Conservation (phyloP, 2,797 vertebrate species). For the Apodemus agrarius region DNA sequence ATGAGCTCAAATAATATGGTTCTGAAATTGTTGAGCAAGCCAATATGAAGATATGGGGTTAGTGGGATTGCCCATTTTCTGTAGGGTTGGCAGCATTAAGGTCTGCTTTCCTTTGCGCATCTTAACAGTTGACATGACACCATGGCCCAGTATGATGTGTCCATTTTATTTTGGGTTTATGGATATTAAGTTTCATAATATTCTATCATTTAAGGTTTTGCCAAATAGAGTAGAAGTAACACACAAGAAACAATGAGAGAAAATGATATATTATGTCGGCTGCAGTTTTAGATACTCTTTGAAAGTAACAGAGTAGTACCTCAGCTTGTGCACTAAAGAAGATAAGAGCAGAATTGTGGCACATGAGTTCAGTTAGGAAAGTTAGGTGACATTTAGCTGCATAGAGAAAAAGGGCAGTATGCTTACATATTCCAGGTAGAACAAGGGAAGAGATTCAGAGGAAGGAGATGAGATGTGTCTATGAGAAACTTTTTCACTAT, state of each 20-base stretch:
- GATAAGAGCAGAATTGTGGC: background rate
- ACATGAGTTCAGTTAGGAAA: background rate
- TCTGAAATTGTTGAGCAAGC: background rate
- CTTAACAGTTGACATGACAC: background rate
- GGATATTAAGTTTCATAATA: slow-evolving; percentile 13
- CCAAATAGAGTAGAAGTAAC: slow-evolving; percentile 57
- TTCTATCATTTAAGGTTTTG: slow-evolving; percentile 45
- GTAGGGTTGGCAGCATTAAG: background rate
- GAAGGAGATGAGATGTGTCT: background rate
- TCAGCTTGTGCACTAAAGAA: background rate
- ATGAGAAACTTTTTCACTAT: background rate
- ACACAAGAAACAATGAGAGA: slow-evolving; percentile 40
- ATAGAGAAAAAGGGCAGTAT: background rate
- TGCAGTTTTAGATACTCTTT: background rate
- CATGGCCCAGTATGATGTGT: background rate
- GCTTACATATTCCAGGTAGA: background rate
- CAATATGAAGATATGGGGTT: background rate
- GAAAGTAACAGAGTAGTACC: background rate
- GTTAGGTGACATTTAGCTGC: background rate
- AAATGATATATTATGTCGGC: slow-evolving; percentile 21
- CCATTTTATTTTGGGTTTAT: slow-evolving; percentile 37
- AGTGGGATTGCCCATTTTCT: background rate
- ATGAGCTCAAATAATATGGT: background rate
- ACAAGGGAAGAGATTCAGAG: background rate
- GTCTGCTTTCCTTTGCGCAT: slow-evolving; percentile 10